Base-by-base conservation (phyloP, 1,140 invertebrate species). In the Caenorhabditis briggsae region DNA sequence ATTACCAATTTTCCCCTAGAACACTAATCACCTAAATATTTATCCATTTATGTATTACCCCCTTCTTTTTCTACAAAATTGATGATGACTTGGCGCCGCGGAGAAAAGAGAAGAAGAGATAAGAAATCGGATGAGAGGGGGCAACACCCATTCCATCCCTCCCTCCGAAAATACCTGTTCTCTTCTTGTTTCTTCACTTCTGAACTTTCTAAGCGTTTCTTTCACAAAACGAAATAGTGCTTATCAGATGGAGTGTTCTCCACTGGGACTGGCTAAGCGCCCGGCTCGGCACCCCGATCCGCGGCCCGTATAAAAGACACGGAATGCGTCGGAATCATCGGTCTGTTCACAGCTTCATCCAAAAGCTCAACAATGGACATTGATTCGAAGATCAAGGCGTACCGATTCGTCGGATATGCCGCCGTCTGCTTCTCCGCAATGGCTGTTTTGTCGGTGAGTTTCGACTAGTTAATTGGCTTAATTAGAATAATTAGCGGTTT, bases 371-470 rank as follows among this genome's bases (percentile, higher is more conserved):
- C 43, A 50, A 89, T 89, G 89, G 89, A 89, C 74, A 88, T 88
- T 48, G 89, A 89, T 84, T 70, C 84, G 43, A 86, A 89, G 74
- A 89, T 88, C 56, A 88, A 88, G 82, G 89, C 89, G 20, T 89
- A 89, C 89, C 86, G 88, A 58, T 89, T 89, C 85, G 88, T 89
- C 87, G 89, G 89, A 82, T 89, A 89, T 64, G 87, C 89, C 53
- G 88, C 88, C 70, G 89, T 89, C 59, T 70, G 64, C 56, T 89
- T 89, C 87, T 86, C 86, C 20, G 88, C 86, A 9, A 89, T 89
- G 48, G 82, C 88, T 87, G 83, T 89, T 46, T 64, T 89, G 16
- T 89, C 88, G 56, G 87, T 74, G n/a, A 74, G 64, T 16, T 46
- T 89, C 46, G n/a, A 11, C 46, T 83, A n/a, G 14, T 56, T 82